These are phyloP conservation scores for Cyanistes caeruleus DNA, from an alignment of 2,113 vertebrate species.

Conservation along the genomic window DNA sequence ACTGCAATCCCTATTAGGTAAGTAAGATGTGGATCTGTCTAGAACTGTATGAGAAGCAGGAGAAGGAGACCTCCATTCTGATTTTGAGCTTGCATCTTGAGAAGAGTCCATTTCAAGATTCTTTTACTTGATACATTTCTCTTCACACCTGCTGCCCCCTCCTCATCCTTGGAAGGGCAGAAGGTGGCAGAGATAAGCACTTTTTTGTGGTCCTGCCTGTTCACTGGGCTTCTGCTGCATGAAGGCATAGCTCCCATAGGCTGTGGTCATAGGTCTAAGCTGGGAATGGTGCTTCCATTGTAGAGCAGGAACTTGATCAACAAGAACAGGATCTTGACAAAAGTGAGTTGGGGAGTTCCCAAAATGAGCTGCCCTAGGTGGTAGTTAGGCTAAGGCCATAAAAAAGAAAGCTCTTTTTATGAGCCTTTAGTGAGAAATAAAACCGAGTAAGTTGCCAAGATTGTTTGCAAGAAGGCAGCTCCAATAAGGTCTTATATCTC, in stretches of 20 bases:
- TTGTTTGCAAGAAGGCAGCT: neutral
- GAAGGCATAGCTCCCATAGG: neutral
- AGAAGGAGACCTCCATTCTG: conserved; percentile 5
- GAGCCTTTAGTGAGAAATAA: conserved; percentile 10
- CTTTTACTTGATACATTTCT: neutral
- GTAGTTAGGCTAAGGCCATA: neutral
- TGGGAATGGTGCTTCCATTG: neutral
- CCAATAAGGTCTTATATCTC: neutral
- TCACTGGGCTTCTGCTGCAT: neutral
- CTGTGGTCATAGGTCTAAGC: neutral
- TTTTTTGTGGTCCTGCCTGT: neutral
- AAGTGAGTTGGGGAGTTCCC: neutral
- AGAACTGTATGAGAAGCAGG: neutral
- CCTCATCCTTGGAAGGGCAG: neutral
- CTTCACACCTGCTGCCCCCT: neutral
- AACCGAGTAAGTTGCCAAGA: neutral
- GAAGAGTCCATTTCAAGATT: conserved; percentile 3
- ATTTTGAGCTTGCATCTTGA: conserved; percentile 25
- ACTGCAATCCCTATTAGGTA: conserved; percentile 20
- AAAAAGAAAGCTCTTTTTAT: neutral
- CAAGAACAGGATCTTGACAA: neutral
- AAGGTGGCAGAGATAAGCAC: neutral
- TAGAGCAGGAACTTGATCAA: neutral
- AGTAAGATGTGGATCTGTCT: conserved; percentile 47
- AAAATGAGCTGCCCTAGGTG: neutral